Base-by-base conservation (phyloP, 2,888 invertebrate species). In the Eupithecia insigniata region DNA sequence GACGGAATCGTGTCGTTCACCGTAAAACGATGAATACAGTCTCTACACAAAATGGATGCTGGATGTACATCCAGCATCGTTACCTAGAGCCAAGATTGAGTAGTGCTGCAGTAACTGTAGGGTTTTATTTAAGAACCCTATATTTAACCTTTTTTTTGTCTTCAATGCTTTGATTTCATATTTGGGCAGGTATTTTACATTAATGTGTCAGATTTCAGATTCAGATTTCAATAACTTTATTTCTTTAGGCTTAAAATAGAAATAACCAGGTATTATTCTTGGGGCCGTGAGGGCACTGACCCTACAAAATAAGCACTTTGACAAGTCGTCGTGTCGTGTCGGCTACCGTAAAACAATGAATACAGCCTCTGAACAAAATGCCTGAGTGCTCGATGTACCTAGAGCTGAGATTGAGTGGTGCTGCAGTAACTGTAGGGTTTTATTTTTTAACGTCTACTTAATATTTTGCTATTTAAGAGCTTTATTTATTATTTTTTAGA, bases 371-470 rank as follows among this genome's bases (percentile, higher is more conserved):
- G 26, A 26, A 64, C 34, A 64, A 39, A 62, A 36, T 16, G 64
- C 32, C 61, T 32, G 36, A 64, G 64, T 36, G 64, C 26, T 36
- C 22, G 30, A 60, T 16, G 60, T 60, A 22, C 39, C 39, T n/a
- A n/a, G 1, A 34, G 22, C 22, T n/a, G 14, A 64, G 36, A 34
- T 64, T 64, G 36, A 64, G 36, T 64, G 36, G 34, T 22, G 36
- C 36, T 64, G n/a, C 22, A 39, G 22, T 18, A 16, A 18, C 16
- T 16, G 28, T 58, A 28, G 28, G 28, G 5, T 5, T 26, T 55
- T 16, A 39, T 39, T 39, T 39, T 36, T 1, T 7, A 8, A 60
- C 30, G 18, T 60, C 2, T 28, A 60, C 16, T 51, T 46, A 2
- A n/a, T 46, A n/a, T 46, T 46, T n/a, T n/a, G 46, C n/a, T 10